Evolutionary conservation across 2,797 vertebrate genomes (phyloP), one percentile per base, ranked within the genome.

Genomic region (Chiroxiphia lanceolata): DNA sequence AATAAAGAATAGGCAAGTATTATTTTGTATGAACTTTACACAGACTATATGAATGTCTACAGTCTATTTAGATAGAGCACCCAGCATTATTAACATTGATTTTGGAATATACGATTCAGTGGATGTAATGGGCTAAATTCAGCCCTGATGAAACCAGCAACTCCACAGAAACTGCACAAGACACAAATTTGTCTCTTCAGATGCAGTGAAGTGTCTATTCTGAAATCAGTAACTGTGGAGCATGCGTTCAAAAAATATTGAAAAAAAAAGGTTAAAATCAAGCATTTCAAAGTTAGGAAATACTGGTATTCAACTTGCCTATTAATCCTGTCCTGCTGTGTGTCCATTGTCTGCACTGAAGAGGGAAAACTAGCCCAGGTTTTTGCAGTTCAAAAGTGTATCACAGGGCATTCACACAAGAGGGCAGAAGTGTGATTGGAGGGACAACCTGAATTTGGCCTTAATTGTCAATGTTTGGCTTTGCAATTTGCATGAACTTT

Each of bases 351-450:
- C 25, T 59, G 56, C 45, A 47, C 11, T 1, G 5, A 61, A 80
- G 40, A 53, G 9, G 5, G 34, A 42, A 93, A 94, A 68, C 13
- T 29, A 71, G 56, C 29, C 44, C 45, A 60, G 47, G 68, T 68
- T 94, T 83, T 44, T 71, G 64, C n/a, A 83, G 84, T 61, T 81
- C 83, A 48, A 13, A 91, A 94, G 86, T 75, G 78, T 92, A 92
- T 83, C 96, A 85, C 92, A 93, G 86, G 83, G 45, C 91, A 92
- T 89, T 93, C 93, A 93, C 94, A 93, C 86, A 84, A 94, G 88
- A 93, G 93, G 93, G 81, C 94, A 94, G 88, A 94, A 92, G 94
- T 85, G 90, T 87, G 95, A 92, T 34, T 90, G 86, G 91, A 95
- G 83, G 90, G 61, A 90, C 68, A 93, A 92, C 56, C 53, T 90